phyloP scores from a whole-genome alignment of 2,888 invertebrate species.

The Tetragonula carbonaria region DNA sequence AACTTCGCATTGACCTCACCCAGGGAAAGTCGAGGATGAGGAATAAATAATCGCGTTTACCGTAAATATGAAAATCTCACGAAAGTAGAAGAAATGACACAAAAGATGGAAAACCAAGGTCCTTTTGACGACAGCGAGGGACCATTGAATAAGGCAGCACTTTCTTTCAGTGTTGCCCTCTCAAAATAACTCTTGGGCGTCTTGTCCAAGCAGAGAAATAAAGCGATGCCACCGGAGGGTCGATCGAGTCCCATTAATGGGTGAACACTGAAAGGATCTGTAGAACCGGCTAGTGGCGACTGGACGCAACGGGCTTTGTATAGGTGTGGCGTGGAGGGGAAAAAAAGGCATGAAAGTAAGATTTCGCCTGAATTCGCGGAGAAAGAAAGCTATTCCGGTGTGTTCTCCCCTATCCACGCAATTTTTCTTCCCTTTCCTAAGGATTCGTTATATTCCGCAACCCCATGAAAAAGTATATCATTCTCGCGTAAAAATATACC shows the following conservation, averaged over 20 bases:
- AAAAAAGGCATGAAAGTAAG: constrained; percentile 62
- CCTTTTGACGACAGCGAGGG: constrained; percentile 43
- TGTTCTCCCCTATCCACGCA: constrained; percentile 19
- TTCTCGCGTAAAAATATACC: not conserved
- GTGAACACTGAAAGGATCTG: constrained; percentile 67
- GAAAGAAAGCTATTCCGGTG: constrained; percentile 34
- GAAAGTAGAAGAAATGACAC: constrained; percentile 15
- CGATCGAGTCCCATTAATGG: constrained; percentile 78
- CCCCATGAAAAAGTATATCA: constrained; percentile 3
- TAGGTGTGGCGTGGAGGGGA: constrained; percentile 62
- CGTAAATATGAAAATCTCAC: constrained; percentile 30
- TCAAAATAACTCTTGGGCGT: constrained; percentile 65
- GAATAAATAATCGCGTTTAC: constrained; percentile 30
- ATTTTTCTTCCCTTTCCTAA: constrained; percentile 31
- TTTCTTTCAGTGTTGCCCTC: constrained; percentile 62
- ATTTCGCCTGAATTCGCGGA: constrained; percentile 44
- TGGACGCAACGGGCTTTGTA: constrained; percentile 70
- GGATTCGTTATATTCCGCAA: constrained; percentile 30
- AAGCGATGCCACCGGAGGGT: constrained; percentile 66
- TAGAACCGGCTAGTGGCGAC: constrained; percentile 63
- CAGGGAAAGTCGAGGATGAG: not conserved
- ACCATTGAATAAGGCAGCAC: constrained; percentile 65
- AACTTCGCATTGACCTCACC: not conserved
- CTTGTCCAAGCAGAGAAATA: constrained; percentile 71
- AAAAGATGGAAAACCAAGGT: constrained; percentile 43